phyloP scores from a whole-genome alignment of 2,113 vertebrate genomes.

The Coturnix japonica region DNA sequence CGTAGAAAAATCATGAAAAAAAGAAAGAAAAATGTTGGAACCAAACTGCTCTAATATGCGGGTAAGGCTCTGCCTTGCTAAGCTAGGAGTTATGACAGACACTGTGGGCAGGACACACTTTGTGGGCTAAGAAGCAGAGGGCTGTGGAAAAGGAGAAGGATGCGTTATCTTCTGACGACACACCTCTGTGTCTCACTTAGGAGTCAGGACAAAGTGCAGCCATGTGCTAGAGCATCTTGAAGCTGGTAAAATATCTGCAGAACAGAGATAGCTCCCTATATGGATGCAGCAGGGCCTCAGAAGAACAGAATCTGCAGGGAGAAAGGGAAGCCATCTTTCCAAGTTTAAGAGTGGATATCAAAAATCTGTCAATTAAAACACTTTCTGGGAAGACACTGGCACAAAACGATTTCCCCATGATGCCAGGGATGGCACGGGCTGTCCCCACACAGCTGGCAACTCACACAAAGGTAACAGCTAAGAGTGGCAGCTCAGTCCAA shows the following conservation, averaged over 20 bases:
- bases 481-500: neutral
- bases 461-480: neutral
- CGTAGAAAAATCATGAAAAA: neutral
- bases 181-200: neutral
- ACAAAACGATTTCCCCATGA: neutral
- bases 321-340: neutral
- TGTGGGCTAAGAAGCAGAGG: neutral
- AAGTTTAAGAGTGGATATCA: neutral
- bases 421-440: neutral
- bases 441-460: too few species aligned
- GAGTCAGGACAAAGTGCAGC: rapidly evolving
- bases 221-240: neutral
- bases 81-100: neutral
- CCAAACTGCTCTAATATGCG: neutral
- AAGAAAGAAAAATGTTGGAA: neutral
- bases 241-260: rapidly evolving
- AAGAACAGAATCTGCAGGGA: neutral
- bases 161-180: rapidly evolving
- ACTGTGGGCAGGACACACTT: neutral
- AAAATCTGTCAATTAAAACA: neutral
- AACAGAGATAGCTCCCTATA: neutral
- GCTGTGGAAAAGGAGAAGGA: neutral
- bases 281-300: neutral
- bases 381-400: neutral
- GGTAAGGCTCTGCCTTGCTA: neutral